Evolutionary conservation across 2,797 vertebrate genomes (phyloP).

Genomic region (Mormyrus proboscirostris): DNA sequence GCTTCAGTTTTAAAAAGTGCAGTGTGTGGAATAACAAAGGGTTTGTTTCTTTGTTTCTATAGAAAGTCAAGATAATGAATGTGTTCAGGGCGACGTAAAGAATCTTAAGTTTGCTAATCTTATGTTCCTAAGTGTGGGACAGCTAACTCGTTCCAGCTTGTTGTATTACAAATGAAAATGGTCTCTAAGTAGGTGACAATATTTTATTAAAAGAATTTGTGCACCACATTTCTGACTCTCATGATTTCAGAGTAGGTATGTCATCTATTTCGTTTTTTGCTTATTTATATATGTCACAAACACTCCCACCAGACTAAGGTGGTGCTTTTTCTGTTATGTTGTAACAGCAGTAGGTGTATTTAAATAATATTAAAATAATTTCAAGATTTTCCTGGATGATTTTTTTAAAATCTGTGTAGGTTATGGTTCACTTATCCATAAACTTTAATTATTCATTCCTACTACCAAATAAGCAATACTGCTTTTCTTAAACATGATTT

Average conservation of each 20-base stretch:
- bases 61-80: background rate
- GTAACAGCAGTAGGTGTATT: background rate
- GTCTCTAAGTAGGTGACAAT: background rate
- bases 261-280: background rate
- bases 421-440: background rate
- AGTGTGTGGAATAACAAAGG: background rate
- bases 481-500: background rate
- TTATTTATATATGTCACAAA: background rate
- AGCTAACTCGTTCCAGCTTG: background rate
- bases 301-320: background rate
- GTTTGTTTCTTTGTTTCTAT: background rate
- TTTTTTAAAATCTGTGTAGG: background rate
- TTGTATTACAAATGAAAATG: background rate
- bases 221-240: background rate
- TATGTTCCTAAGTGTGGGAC: background rate
- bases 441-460: background rate
- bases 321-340: background rate
- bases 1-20: conserved; percentile 7
- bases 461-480: background rate
- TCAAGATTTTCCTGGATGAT: background rate
- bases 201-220: background rate
- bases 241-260: background rate
- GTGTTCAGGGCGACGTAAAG: background rate
- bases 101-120: background rate
- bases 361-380: background rate